Conservation (phyloP, 2,797 vertebrate species). For the Champsocephalus esox region DNA sequence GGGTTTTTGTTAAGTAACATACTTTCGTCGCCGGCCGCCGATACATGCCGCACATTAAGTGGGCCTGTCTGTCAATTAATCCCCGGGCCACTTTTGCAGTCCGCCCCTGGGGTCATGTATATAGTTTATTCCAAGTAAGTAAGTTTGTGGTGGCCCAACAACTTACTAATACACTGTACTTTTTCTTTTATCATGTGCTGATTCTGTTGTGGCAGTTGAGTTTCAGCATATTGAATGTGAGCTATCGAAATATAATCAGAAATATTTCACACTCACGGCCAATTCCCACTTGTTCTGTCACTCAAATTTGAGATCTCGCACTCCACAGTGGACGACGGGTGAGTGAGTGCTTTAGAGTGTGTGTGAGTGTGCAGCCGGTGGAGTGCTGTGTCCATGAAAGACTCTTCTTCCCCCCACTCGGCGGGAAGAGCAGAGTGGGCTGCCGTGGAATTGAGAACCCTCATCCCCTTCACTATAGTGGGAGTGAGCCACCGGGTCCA, state of each 20-base stretch:
- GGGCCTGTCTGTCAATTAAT: too few relatives aligned
- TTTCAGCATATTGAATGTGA: conserved; percentile 55
- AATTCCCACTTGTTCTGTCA: conserved; percentile 72
- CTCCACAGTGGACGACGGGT: conserved; percentile 64
- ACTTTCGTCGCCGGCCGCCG: too few relatives aligned
- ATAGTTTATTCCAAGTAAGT: too few relatives aligned
- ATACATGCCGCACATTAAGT: too few relatives aligned
- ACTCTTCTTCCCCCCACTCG: conserved; percentile 75
- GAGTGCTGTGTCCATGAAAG: conserved; percentile 82
- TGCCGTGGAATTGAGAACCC: conserved; percentile 78
- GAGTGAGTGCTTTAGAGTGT: conserved; percentile 75
- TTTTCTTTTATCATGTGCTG: conserved; percentile 9
- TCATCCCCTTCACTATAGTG: conserved; percentile 73
- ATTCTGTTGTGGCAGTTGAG: conserved; percentile 36
- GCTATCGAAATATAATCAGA: conserved; percentile 72
- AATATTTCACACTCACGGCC: conserved; percentile 73
- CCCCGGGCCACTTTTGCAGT: too few relatives aligned
- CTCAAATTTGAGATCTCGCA: conserved; percentile 72
- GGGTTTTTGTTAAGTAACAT: too few relatives aligned
- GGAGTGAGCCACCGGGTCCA: conserved; percentile 75
- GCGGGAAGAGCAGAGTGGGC: conserved; percentile 65
- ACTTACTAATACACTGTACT: neutral
- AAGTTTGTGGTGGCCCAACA: neutral
- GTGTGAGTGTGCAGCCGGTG: conserved; percentile 63
- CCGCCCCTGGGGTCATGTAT: conserved; percentile 3